Evolutionary conservation across 2,797 vertebrate species (phyloP).

Genomic region (Spinibarbus caldwelli): DNA sequence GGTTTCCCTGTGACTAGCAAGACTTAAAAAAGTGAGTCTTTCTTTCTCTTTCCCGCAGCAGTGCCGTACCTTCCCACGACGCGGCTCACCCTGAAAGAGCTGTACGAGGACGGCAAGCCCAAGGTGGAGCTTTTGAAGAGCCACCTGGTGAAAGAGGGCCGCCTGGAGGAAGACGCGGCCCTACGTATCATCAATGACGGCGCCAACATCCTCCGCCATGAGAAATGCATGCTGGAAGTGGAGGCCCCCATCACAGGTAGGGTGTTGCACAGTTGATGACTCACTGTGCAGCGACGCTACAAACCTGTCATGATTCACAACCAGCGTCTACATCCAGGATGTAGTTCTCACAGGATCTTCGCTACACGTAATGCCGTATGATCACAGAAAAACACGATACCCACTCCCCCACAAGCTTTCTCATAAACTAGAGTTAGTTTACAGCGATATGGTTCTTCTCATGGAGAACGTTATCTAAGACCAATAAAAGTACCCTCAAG

Average conservation of each 20-base stretch:
- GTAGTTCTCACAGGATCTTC: constrained; percentile 19
- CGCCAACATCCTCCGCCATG: constrained; percentile 88
- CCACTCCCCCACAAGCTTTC: neutral
- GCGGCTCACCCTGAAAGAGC: constrained; percentile 88
- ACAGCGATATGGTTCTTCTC: neutral
- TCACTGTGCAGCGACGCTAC: neutral
- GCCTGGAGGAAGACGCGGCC: constrained; percentile 92
- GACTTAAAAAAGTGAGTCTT: neutral
- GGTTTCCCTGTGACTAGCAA: constrained; percentile 27
- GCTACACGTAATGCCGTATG: neutral
- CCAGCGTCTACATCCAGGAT: constrained; percentile 6
- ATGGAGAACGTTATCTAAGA: neutral
- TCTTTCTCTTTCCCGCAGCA: constrained; percentile 71
- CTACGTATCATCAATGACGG: constrained; percentile 96
- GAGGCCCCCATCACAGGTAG: constrained; percentile 95
- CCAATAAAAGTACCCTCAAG: neutral
- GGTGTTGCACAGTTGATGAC: constrained; percentile 3
- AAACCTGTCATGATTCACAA: constrained; percentile 22
- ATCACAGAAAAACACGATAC: neutral
- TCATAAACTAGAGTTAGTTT: neutral
- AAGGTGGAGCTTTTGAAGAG: constrained; percentile 90
- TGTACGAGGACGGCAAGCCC: constrained; percentile 92
- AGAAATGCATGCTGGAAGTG: constrained; percentile 97
- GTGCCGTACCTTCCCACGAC: constrained; percentile 95
- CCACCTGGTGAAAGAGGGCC: constrained; percentile 94